Percentiles rank a stretch among this genome's conserved stretches.
phyloP scores from a whole-genome alignment of 2,113 vertebrate species.

The Drymodes brunneopygia region DNA sequence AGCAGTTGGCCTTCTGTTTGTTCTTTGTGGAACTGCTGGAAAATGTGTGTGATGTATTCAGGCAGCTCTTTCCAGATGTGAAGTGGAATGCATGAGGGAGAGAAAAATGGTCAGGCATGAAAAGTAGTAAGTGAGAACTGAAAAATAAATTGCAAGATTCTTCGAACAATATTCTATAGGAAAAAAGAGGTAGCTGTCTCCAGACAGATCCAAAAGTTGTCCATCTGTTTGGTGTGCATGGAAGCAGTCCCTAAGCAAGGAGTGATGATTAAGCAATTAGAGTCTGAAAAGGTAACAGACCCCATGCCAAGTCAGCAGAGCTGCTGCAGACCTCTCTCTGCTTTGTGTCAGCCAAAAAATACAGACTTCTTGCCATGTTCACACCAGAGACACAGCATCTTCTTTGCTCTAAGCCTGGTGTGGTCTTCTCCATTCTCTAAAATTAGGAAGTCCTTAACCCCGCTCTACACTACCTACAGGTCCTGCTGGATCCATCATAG shows the following conservation, averaged over 20 bases:
- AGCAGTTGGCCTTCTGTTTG: not conserved
- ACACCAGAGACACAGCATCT: not conserved
- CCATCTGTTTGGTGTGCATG: not conserved
- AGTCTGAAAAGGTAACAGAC: not conserved
- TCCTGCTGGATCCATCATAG: not conserved
- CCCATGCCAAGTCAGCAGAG: not conserved
- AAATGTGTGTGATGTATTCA: not conserved
- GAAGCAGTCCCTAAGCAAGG: not conserved
- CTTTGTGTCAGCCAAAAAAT: not conserved
- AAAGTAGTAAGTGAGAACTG: not conserved
- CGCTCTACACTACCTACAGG: not conserved
- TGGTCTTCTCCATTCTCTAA: not conserved
- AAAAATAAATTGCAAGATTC: not conserved
- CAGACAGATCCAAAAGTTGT: not conserved
- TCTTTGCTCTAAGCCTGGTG: not conserved
- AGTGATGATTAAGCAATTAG: not conserved
- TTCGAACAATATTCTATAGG: not conserved
- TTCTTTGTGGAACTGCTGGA: not conserved
- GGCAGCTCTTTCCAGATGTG: not conserved
- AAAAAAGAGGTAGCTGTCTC: not conserved
- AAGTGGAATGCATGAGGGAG: not conserved
- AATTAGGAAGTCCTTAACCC: not conserved
- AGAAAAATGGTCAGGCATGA: not conserved
- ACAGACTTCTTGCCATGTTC: not conserved
- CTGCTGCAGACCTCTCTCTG: not conserved